Evolutionary conservation across 2,888 invertebrate genomes (phyloP).

Genomic region (Meiosimyza platycephala): DNA sequence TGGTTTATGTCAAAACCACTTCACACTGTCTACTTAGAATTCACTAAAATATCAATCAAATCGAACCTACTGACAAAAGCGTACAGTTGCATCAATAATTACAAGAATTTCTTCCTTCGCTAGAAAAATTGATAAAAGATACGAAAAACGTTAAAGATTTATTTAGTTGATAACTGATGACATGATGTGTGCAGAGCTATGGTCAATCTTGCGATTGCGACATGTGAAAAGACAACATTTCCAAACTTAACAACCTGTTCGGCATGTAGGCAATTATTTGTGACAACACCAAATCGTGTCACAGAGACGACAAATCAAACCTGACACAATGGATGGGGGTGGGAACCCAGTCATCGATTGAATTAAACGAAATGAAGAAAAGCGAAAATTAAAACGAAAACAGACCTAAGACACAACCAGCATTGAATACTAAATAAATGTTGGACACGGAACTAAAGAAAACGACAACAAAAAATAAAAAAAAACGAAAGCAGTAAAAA

Average conservation of each 20-base stretch:
- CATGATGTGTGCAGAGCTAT: not conserved
- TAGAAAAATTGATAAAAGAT: not conserved
- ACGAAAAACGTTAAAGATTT: not conserved
- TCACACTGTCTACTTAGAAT: no score
- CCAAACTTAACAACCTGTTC: not conserved
- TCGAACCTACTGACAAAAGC: no score
- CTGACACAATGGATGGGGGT: slow-evolving; percentile 46
- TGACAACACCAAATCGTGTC: slow-evolving; percentile 48
- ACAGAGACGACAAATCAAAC: slow-evolving; percentile 54
- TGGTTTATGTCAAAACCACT: no score
- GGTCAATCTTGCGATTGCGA: slow-evolving; percentile 13
- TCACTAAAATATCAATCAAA: no score
- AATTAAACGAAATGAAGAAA: slow-evolving; percentile 50
- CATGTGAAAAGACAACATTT: not conserved
- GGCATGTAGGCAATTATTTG: slow-evolving; percentile 47
- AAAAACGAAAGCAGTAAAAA: no score
- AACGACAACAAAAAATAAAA: not conserved
- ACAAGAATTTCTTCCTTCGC: no score
- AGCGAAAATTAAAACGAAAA: slow-evolving; percentile 13
- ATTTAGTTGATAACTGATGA: not conserved
- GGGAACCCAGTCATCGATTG: slow-evolving; percentile 59
- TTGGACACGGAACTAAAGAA: not conserved
- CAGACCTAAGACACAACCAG: slow-evolving; percentile 23
- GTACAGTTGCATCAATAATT: no score
- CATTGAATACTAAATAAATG: slow-evolving; percentile 27